A percentile compares a stretch with the other conserved stretches of the same genome.
These are phyloP conservation scores for Platycheirus rosarum DNA, from an alignment of 2,888 invertebrate species.

Conservation along the genomic window DNA sequence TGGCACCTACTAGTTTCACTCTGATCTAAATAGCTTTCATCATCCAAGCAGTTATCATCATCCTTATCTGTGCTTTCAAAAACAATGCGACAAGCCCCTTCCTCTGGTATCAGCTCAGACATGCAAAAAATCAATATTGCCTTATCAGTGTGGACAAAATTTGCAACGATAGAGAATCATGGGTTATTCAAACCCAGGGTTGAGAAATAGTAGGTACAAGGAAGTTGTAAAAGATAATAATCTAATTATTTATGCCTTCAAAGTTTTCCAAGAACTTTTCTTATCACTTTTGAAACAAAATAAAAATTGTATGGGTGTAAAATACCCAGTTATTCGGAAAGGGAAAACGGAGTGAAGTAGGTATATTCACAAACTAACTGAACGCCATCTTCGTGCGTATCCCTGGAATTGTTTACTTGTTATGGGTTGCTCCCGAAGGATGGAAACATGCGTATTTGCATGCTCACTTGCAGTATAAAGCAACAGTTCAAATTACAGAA, in stretches of 20 bases:
- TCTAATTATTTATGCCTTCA: no score
- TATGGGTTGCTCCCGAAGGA: neutral
- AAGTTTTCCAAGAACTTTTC: neutral
- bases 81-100: slow-evolving; percentile 13
- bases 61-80: slow-evolving; percentile 20
- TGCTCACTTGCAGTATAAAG: slow-evolving; percentile 3
- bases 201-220: neutral
- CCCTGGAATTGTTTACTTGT: neutral
- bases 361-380: neutral
- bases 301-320: slow-evolving; percentile 4
- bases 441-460: slow-evolving; percentile 27
- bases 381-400: slow-evolving; percentile 16
- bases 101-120: slow-evolving; percentile 17
- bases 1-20: neutral
- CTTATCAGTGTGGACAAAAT: slow-evolving; percentile 5
- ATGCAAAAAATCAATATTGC: slow-evolving; percentile 1
- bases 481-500: slow-evolving; percentile 26
- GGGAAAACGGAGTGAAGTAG: neutral
- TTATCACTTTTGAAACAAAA: neutral
- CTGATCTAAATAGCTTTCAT: slow-evolving; percentile 3
- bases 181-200: slow-evolving; percentile 9
- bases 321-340: neutral
- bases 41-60: slow-evolving; percentile 2
- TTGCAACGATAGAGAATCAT: slow-evolving; percentile 7
- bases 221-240: neutral